A percentile compares a stretch with the other conserved stretches of the same genome.
phyloP scores from a whole-genome alignment of 1,140 invertebrate genomes.

The Ceratoteleas bidentatus region DNA sequence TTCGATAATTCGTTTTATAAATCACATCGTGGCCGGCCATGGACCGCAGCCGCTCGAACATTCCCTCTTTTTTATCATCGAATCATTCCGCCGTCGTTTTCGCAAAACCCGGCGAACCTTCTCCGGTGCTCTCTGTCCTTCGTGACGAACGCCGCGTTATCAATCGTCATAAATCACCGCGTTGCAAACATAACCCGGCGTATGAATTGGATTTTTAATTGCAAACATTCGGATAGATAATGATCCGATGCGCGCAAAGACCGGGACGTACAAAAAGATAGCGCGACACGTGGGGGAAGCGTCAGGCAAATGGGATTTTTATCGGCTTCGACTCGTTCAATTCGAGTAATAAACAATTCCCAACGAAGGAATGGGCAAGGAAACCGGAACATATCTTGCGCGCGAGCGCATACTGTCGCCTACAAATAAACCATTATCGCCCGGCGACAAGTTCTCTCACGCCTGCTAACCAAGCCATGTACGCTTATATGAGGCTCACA shows the following conservation, averaged over 20 bases:
- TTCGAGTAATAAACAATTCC: slow-evolving; percentile 82
- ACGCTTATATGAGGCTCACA: slow-evolving; percentile 62
- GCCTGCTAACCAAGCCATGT: slow-evolving; percentile 69
- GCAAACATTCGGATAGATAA: slow-evolving; percentile 57
- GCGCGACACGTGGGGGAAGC: slow-evolving; percentile 64
- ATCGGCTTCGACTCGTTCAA: slow-evolving; percentile 79
- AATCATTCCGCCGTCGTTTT: no score
- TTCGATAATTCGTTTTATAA: slow-evolving; percentile 14
- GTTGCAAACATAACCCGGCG: no score
- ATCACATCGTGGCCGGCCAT: no score
- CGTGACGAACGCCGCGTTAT: no score
- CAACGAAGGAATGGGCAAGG: slow-evolving; percentile 72
- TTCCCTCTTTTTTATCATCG: no score
- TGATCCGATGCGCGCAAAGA: slow-evolving; percentile 55
- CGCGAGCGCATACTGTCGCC: slow-evolving; percentile 72
- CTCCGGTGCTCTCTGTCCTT: no score
- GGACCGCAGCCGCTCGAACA: no score
- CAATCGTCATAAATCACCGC: no score
- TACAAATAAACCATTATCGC: slow-evolving; percentile 82
- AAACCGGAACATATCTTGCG: slow-evolving; percentile 81
- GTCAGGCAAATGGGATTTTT: slow-evolving; percentile 77
- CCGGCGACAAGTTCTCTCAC: slow-evolving; percentile 80
- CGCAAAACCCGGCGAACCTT: no score
- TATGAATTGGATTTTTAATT: slow-evolving; percentile 57
- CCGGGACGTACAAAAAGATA: slow-evolving; percentile 55